Evolutionary conservation across 2,797 vertebrate species (phyloP), one percentile per base, ranked within the genome.

Genomic region (Antennarius maculatus): DNA sequence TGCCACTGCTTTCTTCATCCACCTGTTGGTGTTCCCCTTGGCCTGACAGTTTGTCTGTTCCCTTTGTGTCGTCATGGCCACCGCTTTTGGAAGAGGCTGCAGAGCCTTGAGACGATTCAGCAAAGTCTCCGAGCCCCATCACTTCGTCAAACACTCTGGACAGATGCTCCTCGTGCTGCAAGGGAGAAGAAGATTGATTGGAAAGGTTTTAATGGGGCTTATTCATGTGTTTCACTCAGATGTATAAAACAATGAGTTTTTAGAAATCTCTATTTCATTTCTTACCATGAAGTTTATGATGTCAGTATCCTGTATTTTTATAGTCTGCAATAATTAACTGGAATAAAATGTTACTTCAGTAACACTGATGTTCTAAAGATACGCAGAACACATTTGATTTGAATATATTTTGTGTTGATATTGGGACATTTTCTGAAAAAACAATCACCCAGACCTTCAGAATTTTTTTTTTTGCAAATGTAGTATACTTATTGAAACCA

Each of bases 101-200:
- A 16, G 89, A 92, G 29, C 88, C 87, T n/a, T 76, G 76, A 47
- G 91, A 91, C 27, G 87, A 88, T 53, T 92, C 91, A 0, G 90
- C 91, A 5, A 88, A 92, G 16, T 88, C 68, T 66, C 90, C 89
- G 29, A 92, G 76, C 1, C 90, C 90, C 89, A 90, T 91, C 59
- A 92, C 91, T 74, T 91, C 86, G 6, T 92, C 90, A 66, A 92
- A 92, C 6, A 90, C 82, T 73, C 84, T 84, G 51, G 89, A 90
- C 59, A 90, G 75, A 31, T 54, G 89, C 76, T 89, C 52, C 28
- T 92, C 88, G 5, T 92, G 85, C 89, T 91, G 81, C 5, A 47
- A 0, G 45, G 28, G 28, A 43, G 11, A 58, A 43, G 41, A 50
- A n/a, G 16, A 17, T 60, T 45, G 3, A 16, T 15, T 29, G 3